Evolutionary conservation across 2,888 invertebrate species (phyloP).

Genomic region (Metellina segmentata): DNA sequence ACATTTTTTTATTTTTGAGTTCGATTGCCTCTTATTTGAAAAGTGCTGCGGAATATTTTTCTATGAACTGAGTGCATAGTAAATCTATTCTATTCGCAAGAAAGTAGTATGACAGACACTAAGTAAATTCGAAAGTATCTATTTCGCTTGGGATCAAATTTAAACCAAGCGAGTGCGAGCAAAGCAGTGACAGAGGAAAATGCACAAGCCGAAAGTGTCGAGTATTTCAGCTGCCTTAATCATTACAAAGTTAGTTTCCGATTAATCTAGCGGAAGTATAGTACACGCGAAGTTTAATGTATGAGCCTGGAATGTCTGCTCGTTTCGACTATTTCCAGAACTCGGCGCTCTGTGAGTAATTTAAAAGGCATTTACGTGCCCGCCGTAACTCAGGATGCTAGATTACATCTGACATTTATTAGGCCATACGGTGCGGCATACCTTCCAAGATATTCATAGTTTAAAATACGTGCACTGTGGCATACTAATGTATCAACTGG

Average conservation of each 20-base stretch:
- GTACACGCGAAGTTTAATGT: not conserved
- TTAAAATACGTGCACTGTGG: slow-evolving; percentile 52
- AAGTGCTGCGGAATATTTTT: too few relatives aligned
- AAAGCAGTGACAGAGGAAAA: not conserved
- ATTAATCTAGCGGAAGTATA: slow-evolving; percentile 14
- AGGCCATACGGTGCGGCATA: slow-evolving; percentile 12
- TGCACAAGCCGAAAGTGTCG: too few relatives aligned
- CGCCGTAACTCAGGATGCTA: slow-evolving; percentile 39
- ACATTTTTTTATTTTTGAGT: too few relatives aligned
- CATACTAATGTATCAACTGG: slow-evolving; percentile 54
- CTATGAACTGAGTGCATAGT: too few relatives aligned
- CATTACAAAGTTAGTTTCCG: not conserved
- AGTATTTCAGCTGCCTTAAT: not conserved
- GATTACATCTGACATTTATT: slow-evolving; percentile 67
- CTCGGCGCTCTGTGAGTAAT: slow-evolving; percentile 36
- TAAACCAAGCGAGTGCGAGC: not conserved
- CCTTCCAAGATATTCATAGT: slow-evolving; percentile 11
- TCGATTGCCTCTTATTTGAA: too few relatives aligned
- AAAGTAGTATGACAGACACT: not conserved
- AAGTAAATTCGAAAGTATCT: not conserved
- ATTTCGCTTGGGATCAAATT: not conserved
- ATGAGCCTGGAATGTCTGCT: not conserved
- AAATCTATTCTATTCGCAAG: too few relatives aligned
- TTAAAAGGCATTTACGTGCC: slow-evolving; percentile 53
- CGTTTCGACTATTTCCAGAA: slow-evolving; percentile 21